Evolutionary conservation across 2,113 vertebrate species (phyloP).

Genomic region (Xyrauchen texanus): DNA sequence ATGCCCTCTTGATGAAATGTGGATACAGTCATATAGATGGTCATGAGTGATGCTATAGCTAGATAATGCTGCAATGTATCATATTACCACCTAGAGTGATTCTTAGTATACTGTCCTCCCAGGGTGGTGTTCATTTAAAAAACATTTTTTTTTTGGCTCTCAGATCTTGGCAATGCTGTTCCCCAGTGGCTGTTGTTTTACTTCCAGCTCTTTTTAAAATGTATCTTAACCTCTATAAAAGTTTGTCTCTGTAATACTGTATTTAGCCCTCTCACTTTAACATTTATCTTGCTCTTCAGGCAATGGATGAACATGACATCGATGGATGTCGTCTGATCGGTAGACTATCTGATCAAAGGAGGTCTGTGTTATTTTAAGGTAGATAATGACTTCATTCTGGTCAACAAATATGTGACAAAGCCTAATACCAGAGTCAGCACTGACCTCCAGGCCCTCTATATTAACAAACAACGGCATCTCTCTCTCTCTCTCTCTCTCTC

Average conservation of each 20-base stretch:
- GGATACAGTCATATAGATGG: too few relatives aligned
- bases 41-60: too few relatives aligned
- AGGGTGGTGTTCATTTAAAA: too few relatives aligned
- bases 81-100: not conserved
- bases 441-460: slow-evolving; percentile 21
- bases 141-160: not conserved
- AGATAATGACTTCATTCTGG: slow-evolving; percentile 22
- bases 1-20: too few relatives aligned
- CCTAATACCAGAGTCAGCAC: slow-evolving; percentile 18
- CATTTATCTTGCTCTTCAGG: not conserved
- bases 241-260: not conserved
- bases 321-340: too few relatives aligned
- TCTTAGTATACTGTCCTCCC: not conserved
- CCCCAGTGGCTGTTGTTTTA: too few relatives aligned
- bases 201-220: too few relatives aligned
- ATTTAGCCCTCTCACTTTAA: not conserved
- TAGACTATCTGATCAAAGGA: slow-evolving; percentile 39
- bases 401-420: slow-evolving; percentile 11
- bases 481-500: not conserved
- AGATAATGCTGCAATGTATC: not conserved
- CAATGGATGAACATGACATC: too few relatives aligned
- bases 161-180: not conserved
- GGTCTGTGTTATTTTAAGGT: slow-evolving; percentile 25
- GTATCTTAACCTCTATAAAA: too few relatives aligned
- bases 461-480: slow-evolving; percentile 14